These are phyloP conservation scores for Actenoides hombroni DNA, from an alignment of 2,113 vertebrate genomes.

Conservation along the genomic window DNA sequence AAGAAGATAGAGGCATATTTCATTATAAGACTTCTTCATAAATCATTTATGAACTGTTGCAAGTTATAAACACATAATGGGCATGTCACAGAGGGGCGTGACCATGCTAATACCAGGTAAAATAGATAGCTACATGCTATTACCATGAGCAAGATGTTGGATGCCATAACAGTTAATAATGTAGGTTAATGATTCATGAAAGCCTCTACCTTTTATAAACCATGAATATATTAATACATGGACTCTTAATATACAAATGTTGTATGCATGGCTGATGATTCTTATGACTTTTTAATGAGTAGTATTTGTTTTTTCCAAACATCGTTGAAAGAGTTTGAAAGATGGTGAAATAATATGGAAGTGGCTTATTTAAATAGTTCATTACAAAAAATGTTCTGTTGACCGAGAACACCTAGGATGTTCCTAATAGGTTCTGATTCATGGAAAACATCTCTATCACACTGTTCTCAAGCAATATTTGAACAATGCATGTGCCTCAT, in stretches of 20 bases:
- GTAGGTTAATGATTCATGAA: constrained; percentile 11
- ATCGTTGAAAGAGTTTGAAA: background rate
- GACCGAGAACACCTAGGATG: background rate
- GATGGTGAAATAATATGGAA: background rate
- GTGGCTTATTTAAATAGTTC: background rate
- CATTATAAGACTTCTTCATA: background rate
- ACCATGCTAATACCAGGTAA: background rate
- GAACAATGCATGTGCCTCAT: background rate
- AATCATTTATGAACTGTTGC: constrained; percentile 1
- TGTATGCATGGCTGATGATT: background rate
- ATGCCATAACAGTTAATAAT: background rate
- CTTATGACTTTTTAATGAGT: background rate
- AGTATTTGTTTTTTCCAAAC: background rate
- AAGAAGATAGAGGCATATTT: background rate
- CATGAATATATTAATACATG: background rate
- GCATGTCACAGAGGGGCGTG: background rate
- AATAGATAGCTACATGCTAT: background rate
- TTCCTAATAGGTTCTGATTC: background rate
- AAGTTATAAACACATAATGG: background rate
- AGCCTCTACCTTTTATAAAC: background rate
- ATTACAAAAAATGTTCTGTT: background rate
- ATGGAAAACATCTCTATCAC: background rate
- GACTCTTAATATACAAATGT: background rate
- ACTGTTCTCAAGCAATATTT: background rate
- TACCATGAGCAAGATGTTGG: background rate